phyloP scores from a whole-genome alignment of 1,140 invertebrate genomes.

The Drosophila obscura region DNA sequence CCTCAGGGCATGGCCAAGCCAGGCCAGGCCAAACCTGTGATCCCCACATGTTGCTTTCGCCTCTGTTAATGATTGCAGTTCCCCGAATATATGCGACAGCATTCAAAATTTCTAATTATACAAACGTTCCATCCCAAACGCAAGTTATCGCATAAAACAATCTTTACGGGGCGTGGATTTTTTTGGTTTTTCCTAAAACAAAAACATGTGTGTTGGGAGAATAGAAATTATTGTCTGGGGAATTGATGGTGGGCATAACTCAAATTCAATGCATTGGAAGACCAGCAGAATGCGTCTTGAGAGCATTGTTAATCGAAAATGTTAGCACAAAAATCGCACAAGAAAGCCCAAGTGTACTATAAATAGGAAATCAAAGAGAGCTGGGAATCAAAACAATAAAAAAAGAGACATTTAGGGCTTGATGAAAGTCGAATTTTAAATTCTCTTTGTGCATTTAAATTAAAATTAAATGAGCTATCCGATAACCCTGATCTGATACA shows the following conservation, averaged over 20 bases:
- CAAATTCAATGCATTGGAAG: background rate
- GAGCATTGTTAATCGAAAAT: conserved; percentile 16
- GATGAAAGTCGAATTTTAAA: conserved; percentile 2
- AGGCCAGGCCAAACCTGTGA: conserved; percentile 16
- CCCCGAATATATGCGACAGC: conserved; percentile 36
- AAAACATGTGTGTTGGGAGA: conserved; percentile 36
- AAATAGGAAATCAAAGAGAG: conserved; percentile 28
- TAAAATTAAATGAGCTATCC: background rate
- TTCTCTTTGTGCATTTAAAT: conserved; percentile 14
- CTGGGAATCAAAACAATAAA: conserved; percentile 23
- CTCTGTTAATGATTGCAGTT: conserved; percentile 42
- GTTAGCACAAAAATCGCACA: conserved; percentile 18
- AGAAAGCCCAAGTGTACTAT: conserved; percentile 21
- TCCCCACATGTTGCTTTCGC: conserved; percentile 49
- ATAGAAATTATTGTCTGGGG: conserved; percentile 14
- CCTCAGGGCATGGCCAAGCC: conserved; percentile 21
- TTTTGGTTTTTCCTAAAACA: conserved; percentile 2
- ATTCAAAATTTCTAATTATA: conserved; percentile 55
- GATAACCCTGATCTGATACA: background rate
- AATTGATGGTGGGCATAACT: conserved; percentile 15
- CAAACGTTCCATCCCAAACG: conserved; percentile 2
- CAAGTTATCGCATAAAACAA: conserved; percentile 57
- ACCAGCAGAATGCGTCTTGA: background rate
- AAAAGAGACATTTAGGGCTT: background rate
- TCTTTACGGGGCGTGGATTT: conserved; percentile 57